Percentiles rank a stretch among this genome's conserved stretches.
phyloP scores from a whole-genome alignment of 1,140 invertebrate species.

The Calliopsis andreniformis region DNA sequence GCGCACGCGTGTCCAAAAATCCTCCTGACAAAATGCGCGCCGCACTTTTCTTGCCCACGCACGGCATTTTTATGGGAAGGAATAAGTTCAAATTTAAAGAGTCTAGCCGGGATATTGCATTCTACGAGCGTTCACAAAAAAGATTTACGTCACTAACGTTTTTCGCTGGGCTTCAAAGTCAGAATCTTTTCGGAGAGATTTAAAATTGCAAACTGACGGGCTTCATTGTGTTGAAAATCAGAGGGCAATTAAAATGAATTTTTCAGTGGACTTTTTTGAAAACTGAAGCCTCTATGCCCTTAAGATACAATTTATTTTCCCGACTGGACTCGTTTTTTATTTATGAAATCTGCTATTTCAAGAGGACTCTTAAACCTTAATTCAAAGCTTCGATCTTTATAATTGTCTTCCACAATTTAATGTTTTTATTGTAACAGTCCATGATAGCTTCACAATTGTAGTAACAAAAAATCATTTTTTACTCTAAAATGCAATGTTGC shows the following conservation, averaged over 20 bases:
- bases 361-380: too few relatives aligned
- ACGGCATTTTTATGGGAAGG: neutral
- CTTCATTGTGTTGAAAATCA: conserved; percentile 1
- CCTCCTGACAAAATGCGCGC: conserved; percentile 9
- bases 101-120: neutral
- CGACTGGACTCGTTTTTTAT: too few relatives aligned
- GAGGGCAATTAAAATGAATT: neutral
- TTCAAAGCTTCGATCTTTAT: too few relatives aligned
- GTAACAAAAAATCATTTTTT: too few relatives aligned
- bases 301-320: too few relatives aligned
- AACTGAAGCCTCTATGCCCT: neutral
- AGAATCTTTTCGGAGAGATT: neutral
- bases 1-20: conserved; percentile 10
- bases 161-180: neutral
- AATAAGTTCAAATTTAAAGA: conserved; percentile 38
- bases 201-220: neutral
- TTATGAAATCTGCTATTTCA: too few relatives aligned
- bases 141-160: neutral
- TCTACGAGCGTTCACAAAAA: conserved; percentile 32
- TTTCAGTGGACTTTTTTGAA: neutral
- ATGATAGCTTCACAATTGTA: too few relatives aligned
- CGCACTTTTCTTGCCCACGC: neutral
- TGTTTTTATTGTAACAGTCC: neutral
- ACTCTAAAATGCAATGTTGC: too few relatives aligned
- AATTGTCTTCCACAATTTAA: too few relatives aligned